These are phyloP conservation scores for Anorthoa munda DNA, from an alignment of 2,888 invertebrate species.

Conservation along the genomic window DNA sequence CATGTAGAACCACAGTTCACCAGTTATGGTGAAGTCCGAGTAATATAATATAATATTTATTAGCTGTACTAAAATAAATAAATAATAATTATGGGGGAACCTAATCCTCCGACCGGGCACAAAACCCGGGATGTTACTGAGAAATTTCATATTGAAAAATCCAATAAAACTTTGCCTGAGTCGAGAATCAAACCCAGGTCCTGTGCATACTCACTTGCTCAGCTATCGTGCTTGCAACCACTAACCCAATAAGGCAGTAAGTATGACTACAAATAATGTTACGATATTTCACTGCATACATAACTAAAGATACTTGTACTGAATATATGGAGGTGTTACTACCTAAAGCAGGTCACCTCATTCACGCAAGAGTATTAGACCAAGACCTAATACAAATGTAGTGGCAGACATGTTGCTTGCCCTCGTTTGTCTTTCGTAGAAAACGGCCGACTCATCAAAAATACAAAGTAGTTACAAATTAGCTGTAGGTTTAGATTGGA, in stretches of 20 bases:
- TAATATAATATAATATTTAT: too few species aligned
- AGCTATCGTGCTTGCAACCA: too few species aligned
- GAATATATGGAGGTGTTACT: neutral
- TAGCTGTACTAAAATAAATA: too few species aligned
- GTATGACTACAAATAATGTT: too few species aligned
- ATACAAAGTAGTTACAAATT: slow-evolving; percentile 13
- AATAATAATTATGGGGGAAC: too few species aligned
- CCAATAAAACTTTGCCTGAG: neutral
- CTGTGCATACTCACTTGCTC: neutral
- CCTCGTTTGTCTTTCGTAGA: slow-evolving; percentile 7
- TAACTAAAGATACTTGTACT: neutral
- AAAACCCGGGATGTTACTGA: neutral
- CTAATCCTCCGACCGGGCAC: neutral
- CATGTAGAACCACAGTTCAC: too few species aligned
- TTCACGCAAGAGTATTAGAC: slow-evolving; percentile 28
- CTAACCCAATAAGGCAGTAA: too few species aligned
- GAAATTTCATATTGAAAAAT: neutral
- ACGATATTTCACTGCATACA: neutral
- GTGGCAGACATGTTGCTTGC: slow-evolving; percentile 2
- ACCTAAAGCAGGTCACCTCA: slow-evolving; percentile 36
- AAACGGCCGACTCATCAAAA: slow-evolving; percentile 1
- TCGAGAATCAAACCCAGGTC: neutral
- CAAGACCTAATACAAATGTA: slow-evolving; percentile 17
- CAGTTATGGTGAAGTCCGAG: neutral
- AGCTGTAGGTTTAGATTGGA: neutral